A percentile compares a stretch with the other conserved stretches of the same genome.
Evolutionary conservation across 2,113 vertebrate genomes (phyloP).

Genomic region (Gymnarchus niloticus): DNA sequence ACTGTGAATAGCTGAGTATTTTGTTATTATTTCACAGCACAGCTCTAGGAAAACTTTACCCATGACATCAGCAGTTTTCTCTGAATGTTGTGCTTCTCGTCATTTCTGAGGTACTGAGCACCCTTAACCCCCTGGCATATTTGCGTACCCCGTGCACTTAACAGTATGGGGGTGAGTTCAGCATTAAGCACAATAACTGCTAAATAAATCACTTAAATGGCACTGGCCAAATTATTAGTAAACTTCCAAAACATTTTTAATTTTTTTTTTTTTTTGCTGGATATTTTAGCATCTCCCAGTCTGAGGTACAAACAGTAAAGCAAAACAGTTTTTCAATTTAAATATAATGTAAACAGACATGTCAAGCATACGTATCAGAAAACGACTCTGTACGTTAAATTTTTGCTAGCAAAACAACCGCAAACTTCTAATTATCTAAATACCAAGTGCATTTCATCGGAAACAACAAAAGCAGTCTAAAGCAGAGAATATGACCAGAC

Average conservation of each 20-base stretch:
- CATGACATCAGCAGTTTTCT: conserved; percentile 10
- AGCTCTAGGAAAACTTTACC: background rate
- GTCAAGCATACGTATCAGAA: conserved; percentile 18
- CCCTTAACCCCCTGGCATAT: background rate
- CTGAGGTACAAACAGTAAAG: conserved; percentile 27
- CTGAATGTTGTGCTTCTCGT: conserved; percentile 18
- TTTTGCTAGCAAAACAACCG: conserved; percentile 17
- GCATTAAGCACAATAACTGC: background rate
- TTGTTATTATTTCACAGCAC: background rate
- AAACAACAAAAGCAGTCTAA: conserved; percentile 26
- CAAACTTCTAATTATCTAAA: conserved; percentile 22
- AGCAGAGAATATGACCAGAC: conserved; percentile 20
- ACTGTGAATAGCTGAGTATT: conserved; percentile 4
- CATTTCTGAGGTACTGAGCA: conserved; percentile 3
- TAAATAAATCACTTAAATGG: conserved; percentile 21
- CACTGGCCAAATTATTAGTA: background rate
- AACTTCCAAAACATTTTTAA: conserved; percentile 9
- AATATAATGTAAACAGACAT: conserved; percentile 22
- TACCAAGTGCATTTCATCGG: conserved; percentile 21
- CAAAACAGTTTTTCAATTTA: conserved; percentile 18
- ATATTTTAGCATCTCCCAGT: conserved; percentile 19
- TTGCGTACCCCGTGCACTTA: background rate
- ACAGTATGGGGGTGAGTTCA: background rate
- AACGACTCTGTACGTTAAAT: conserved; percentile 12
- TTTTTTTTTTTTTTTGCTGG: background rate